Evolutionary conservation across 2,113 vertebrate species (phyloP).

Genomic region (Erpornis zantholeuca): DNA sequence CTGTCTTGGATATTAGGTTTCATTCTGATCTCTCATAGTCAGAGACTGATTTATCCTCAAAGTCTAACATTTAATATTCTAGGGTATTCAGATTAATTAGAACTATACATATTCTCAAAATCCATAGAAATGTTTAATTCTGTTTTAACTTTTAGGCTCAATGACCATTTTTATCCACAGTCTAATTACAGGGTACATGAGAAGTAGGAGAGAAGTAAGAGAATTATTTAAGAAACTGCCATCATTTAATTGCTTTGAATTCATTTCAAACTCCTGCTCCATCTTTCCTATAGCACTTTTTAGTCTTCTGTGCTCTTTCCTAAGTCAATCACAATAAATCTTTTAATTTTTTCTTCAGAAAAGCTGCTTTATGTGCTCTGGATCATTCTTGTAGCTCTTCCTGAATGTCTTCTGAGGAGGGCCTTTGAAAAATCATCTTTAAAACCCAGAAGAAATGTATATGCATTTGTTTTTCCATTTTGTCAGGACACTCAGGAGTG

Average conservation of each 20-base stretch:
- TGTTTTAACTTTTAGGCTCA: neutral
- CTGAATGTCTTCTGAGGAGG: neutral
- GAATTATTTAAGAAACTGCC: slow-evolving; percentile 19
- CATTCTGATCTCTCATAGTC: neutral
- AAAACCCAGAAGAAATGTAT: neutral
- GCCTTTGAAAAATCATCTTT: neutral
- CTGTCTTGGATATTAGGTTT: neutral
- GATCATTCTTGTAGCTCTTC: neutral
- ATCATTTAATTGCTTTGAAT: slow-evolving; percentile 18
- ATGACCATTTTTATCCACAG: neutral
- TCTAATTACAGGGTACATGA: neutral
- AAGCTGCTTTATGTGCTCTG: neutral
- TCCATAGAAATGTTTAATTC: slow-evolving; percentile 8
- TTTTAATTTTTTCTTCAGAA: neutral
- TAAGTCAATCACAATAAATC: neutral
- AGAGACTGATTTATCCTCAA: neutral
- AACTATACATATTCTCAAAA: neutral
- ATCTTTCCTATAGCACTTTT: neutral
- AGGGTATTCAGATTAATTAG: neutral
- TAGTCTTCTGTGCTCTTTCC: neutral
- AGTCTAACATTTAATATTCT: neutral
- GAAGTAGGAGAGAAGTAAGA: neutral
- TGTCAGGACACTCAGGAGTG: neutral
- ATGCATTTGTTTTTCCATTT: neutral
- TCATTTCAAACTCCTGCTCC: neutral